phyloP scores from a whole-genome alignment of 2,113 vertebrate genomes.

The Acanthisitta chloris region DNA sequence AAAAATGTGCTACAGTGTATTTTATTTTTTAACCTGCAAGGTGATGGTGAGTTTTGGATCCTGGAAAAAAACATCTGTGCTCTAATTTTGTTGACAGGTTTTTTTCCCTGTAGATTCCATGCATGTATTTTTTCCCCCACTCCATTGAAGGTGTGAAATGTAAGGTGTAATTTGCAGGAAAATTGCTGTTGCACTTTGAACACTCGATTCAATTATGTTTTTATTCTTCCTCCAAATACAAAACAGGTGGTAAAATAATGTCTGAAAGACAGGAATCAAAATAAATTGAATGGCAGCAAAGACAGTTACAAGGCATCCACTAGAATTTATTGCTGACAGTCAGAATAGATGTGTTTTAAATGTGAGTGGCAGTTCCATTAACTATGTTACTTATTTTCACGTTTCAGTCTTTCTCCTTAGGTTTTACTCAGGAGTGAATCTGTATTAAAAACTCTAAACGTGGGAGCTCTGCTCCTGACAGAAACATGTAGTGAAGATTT shows the following conservation, averaged over 20 bases:
- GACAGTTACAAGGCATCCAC: not conserved
- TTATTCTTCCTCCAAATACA: not conserved
- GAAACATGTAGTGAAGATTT: not conserved
- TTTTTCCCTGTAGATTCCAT: not conserved
- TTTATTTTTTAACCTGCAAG: not conserved
- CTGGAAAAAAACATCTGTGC: not conserved
- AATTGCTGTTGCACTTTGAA: not conserved
- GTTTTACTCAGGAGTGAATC: not conserved
- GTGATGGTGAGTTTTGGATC: not conserved
- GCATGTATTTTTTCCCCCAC: not conserved
- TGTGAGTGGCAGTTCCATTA: not conserved
- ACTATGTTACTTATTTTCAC: not conserved
- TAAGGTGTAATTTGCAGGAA: not conserved
- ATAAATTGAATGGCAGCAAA: not conserved
- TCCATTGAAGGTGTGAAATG: not conserved
- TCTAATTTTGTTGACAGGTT: not conserved
- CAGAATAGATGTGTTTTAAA: not conserved
- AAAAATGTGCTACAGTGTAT: not conserved
- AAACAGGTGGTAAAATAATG: not conserved
- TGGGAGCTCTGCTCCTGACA: not conserved
- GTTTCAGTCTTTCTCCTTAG: not conserved
- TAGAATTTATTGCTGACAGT: not conserved
- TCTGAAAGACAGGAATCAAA: not conserved
- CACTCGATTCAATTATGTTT: not conserved
- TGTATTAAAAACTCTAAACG: not conserved